Percentiles rank a stretch among this genome's conserved stretches.
Evolutionary conservation across 2,113 vertebrate species (phyloP).

Genomic region (Lamprotornis superbus): DNA sequence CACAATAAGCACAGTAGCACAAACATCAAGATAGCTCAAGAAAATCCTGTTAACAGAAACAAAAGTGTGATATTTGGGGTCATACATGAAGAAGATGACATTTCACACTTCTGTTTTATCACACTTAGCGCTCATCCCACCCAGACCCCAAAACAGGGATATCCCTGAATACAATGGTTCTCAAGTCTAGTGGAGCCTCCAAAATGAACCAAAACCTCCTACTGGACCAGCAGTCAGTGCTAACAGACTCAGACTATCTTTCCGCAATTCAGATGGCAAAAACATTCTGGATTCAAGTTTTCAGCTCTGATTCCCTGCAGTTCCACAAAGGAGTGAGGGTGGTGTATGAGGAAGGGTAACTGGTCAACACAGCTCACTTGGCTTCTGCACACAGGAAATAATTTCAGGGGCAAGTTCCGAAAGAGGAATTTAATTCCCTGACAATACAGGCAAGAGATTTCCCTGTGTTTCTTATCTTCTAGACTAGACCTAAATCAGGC

Average conservation of each 20-base stretch:
- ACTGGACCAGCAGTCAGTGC: background rate
- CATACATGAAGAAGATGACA: background rate
- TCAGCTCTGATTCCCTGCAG: background rate
- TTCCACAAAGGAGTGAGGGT: background rate
- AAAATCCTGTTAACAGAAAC: background rate
- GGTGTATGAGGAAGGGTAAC: background rate
- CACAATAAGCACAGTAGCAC: background rate
- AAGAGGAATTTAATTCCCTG: conserved; percentile 18
- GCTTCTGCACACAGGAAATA: background rate
- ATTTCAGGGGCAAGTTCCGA: conserved; percentile 4
- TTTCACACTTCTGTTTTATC: background rate
- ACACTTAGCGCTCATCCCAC: fast-evolving
- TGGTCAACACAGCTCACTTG: background rate
- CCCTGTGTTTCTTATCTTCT: conserved; percentile 68
- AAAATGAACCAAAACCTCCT: background rate
- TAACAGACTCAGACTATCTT: background rate
- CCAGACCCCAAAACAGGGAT: background rate
- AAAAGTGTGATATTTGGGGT: background rate
- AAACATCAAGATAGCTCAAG: background rate
- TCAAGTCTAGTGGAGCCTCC: background rate
- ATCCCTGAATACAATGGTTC: fast-evolving
- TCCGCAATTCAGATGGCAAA: background rate
- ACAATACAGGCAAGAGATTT: conserved; percentile 8
- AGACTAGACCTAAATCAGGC: conserved; percentile 61
- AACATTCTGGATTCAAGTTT: background rate